These are phyloP conservation scores for Natator depressus DNA, from an alignment of 2,113 vertebrate species.

Conservation along the genomic window DNA sequence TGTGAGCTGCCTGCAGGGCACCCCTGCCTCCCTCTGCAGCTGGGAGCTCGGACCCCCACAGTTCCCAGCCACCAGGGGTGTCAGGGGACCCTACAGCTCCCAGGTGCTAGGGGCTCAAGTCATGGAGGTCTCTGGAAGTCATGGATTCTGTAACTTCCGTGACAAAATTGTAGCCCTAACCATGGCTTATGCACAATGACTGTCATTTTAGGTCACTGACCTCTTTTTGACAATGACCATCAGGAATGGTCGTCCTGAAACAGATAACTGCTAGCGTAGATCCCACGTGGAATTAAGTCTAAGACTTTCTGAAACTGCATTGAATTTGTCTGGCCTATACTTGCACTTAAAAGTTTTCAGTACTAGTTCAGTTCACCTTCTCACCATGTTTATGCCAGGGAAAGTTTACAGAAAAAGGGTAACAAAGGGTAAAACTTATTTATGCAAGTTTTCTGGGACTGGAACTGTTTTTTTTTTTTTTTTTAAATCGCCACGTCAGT, in stretches of 20 bases:
- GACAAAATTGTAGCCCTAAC: no score
- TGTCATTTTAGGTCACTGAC: background rate
- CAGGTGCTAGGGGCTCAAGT: no score
- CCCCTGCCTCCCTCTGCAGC: no score
- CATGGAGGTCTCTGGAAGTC: no score
- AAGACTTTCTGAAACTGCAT: background rate
- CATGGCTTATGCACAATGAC: fast-evolving
- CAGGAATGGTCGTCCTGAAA: background rate
- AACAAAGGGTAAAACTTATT: background rate
- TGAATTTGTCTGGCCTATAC: background rate
- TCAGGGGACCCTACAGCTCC: no score
- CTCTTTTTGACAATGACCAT: background rate
- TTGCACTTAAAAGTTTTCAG: background rate
- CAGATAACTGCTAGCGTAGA: background rate
- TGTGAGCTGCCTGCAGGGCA: no score
- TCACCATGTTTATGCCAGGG: background rate
- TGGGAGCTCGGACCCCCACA: no score
- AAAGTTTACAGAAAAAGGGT: background rate
- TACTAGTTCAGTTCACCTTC: background rate
- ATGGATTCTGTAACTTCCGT: no score
- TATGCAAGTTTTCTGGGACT: no score
- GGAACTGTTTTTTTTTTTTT: no score
- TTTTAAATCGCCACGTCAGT: background rate
- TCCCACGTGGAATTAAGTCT: background rate
- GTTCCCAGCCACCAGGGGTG: no score